A percentile compares a stretch with the other conserved stretches of the same genome.
Conservation (phyloP, 1,140 invertebrate species). For the Drosophila funebris region DNA sequence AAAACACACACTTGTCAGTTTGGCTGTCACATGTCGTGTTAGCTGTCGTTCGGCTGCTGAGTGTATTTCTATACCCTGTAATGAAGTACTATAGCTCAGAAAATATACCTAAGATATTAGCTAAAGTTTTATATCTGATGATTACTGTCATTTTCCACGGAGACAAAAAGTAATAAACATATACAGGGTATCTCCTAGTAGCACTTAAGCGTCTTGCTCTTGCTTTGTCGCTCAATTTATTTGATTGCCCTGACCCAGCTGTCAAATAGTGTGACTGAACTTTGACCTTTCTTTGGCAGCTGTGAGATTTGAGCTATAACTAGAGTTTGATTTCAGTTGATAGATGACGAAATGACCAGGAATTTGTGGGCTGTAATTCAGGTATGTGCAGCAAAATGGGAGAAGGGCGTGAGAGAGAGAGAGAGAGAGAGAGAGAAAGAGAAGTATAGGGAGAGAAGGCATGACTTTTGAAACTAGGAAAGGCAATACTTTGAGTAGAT, state of each 20-base stretch:
- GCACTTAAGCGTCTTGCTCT: not conserved
- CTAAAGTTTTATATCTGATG: no score
- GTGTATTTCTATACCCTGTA: no score
- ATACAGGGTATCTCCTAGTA: not conserved
- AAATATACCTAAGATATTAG: no score
- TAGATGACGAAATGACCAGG: slow-evolving; percentile 6
- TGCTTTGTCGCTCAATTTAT: slow-evolving; percentile 21
- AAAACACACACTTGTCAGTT: no score
- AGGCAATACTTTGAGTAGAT: not conserved
- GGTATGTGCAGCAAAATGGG: not conserved
- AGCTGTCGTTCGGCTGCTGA: no score
- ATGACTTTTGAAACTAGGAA: not conserved
- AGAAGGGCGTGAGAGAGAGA: not conserved
- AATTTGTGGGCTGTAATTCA: not conserved
- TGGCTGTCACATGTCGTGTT: no score
- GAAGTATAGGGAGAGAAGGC: not conserved
- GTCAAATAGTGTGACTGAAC: slow-evolving; percentile 36
- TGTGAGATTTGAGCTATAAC: slow-evolving; percentile 4
- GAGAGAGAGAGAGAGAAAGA: not conserved
- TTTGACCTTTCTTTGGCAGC: slow-evolving; percentile 6
- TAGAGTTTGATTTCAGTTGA: slow-evolving; percentile 13
- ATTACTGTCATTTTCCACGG: no score
- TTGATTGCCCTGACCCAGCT: slow-evolving; percentile 30
- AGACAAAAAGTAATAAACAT: no score
- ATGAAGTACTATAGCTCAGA: no score